Conservation (phyloP, 53 echinoderm and acorn worm species). For the Paelopatides confundens region DNA sequence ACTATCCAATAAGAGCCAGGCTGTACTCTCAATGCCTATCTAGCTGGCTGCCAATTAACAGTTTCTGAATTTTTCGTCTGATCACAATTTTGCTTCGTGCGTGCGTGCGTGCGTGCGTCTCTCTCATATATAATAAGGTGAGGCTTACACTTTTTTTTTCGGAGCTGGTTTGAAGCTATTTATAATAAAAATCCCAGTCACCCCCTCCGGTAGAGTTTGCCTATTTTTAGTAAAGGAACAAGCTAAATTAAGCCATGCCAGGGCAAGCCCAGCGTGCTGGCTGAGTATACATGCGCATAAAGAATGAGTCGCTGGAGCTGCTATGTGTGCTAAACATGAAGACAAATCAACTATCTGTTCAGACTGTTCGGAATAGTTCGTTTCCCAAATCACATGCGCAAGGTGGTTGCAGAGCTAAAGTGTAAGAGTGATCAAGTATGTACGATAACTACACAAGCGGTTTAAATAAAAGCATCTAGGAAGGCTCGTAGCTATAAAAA, state of each 20-base stretch:
- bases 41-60: not conserved
- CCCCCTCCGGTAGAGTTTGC: not conserved
- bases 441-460: not conserved
- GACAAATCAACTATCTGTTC: not conserved
- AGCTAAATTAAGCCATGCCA: conserved; percentile 32
- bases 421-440: not conserved
- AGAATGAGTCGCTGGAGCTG: not conserved
- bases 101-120: not conserved
- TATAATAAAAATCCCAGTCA: conserved; percentile 37
- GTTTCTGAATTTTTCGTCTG: not conserved
- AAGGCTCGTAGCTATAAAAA: too few species aligned
- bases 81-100: not conserved
- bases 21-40: not conserved
- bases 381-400: not conserved
- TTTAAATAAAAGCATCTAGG: too few species aligned
- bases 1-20: not conserved
- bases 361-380: not conserved
- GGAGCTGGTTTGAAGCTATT: conserved; percentile 7
- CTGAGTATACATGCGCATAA: not conserved
- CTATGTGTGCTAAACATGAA: not conserved
- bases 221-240: conserved; percentile 13
- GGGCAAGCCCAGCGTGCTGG: not conserved
- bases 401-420: not conserved
- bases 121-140: not conserved
- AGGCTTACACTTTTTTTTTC: too few species aligned